Evolutionary conservation across 2,888 invertebrate genomes (phyloP).

Genomic region (Caenorhabditis becei): DNA sequence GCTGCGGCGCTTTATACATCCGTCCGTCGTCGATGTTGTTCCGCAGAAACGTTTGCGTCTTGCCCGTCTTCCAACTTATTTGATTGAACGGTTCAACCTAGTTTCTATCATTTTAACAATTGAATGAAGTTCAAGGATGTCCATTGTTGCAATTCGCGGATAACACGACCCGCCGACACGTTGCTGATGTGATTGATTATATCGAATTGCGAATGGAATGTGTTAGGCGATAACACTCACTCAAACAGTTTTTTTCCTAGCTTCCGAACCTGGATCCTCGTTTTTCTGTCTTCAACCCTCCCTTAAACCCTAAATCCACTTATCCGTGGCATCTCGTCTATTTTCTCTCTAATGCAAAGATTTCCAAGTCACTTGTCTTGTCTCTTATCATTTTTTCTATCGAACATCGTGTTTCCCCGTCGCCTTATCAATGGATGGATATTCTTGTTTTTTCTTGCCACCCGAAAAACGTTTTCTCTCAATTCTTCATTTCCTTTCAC

Average conservation of each 20-base stretch:
- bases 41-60: conserved; percentile 13
- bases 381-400: conserved; percentile 53
- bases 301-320: conserved; percentile 3
- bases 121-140: conserved; percentile 48
- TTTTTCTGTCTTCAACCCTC: neutral
- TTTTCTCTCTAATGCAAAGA: conserved; percentile 44
- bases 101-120: conserved; percentile 60
- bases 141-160: conserved; percentile 40
- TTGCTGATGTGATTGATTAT: conserved; percentile 26
- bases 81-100: conserved; percentile 61
- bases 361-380: conserved; percentile 52
- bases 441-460: conserved; percentile 49
- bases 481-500: conserved; percentile 11
- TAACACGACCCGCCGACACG: conserved; percentile 8
- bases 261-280: no score
- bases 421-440: conserved; percentile 5
- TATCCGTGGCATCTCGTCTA: conserved; percentile 13
- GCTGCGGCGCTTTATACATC: conserved; percentile 40
- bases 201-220: neutral
- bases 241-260: neutral
- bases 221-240: neutral
- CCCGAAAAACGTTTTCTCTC: neutral
- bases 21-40: conserved; percentile 45
- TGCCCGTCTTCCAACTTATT: conserved; percentile 50
- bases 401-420: conserved; percentile 30